These are phyloP conservation scores for Electrona antarctica DNA, from an alignment of 2,113 vertebrate genomes.

Conservation along the genomic window DNA sequence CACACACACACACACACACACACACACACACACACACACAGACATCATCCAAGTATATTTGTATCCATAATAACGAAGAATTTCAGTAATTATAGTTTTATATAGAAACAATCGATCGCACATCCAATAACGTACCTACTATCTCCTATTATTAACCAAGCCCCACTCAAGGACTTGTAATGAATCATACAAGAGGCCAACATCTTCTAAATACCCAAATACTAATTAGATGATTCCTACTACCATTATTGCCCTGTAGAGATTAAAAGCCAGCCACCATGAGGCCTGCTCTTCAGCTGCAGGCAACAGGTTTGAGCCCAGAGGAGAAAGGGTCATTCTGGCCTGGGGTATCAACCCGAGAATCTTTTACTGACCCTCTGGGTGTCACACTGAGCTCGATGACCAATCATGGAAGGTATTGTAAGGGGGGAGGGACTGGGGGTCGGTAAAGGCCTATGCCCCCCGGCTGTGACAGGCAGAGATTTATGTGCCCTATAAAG, in stretches of 20 bases:
- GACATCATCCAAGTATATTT: conserved; percentile 14
- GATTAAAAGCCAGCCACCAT: conserved; percentile 36
- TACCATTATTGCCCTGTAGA: conserved; percentile 13
- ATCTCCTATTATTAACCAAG: background rate
- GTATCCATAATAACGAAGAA: background rate
- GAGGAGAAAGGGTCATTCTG: conserved; percentile 31
- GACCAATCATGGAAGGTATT: conserved; percentile 55
- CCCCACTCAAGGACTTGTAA: background rate
- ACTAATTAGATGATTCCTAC: conserved; percentile 51
- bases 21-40: too few relatives aligned
- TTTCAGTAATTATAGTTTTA: background rate
- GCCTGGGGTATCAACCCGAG: conserved; percentile 37
- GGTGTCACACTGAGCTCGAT: conserved; percentile 61
- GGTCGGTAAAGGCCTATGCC: conserved; percentile 55
- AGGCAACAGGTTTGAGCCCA: conserved; percentile 19
- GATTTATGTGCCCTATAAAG: conserved; percentile 77
- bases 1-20: too few relatives aligned
- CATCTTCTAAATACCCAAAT: background rate
- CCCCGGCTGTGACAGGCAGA: conserved; percentile 52
- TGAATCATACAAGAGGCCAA: conserved; percentile 6
- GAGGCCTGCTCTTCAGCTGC: conserved; percentile 14
- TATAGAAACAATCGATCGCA: background rate
- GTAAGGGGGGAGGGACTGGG: conserved; percentile 35
- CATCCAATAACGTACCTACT: too few relatives aligned
- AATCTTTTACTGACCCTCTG: conserved; percentile 36